Evolutionary conservation across 1,140 invertebrate genomes (phyloP).

Genomic region (Caenorhabditis remanei): DNA sequence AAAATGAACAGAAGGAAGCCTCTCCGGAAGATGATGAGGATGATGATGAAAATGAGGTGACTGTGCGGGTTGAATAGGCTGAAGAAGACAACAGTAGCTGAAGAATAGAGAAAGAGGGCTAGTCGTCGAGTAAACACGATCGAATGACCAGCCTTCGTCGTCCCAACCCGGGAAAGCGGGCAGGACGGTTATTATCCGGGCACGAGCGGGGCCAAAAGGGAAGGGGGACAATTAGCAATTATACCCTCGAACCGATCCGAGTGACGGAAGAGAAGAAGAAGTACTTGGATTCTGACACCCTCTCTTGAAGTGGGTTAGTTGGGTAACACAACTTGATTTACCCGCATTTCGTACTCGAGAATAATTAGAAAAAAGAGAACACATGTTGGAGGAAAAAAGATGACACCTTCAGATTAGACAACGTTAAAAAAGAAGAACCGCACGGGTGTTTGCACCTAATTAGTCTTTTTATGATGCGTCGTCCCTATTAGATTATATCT

Average conservation of each 20-base stretch:
- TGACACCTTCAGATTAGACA: slow-evolving; percentile 10
- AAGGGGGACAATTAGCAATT: slow-evolving; percentile 54
- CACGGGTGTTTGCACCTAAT: slow-evolving; percentile 43
- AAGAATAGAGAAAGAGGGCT: slow-evolving; percentile 14
- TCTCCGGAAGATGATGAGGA: neutral
- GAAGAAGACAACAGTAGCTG: neutral
- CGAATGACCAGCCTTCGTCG: slow-evolving; percentile 44
- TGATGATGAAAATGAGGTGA: slow-evolving; percentile 51
- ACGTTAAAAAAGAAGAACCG: slow-evolving; percentile 42
- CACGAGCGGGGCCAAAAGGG: slow-evolving; percentile 31
- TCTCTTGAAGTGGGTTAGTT: slow-evolving; percentile 33
- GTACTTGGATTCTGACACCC: slow-evolving; percentile 52
- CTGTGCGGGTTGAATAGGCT: slow-evolving; percentile 50
- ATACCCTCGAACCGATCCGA: slow-evolving; percentile 47
- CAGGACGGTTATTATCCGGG: slow-evolving; percentile 53
- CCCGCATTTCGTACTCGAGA: slow-evolving; percentile 1
- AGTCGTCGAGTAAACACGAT: slow-evolving; percentile 54
- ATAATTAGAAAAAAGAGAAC: neutral
- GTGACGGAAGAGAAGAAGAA: slow-evolving; percentile 23
- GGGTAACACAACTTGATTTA: slow-evolving; percentile 30
- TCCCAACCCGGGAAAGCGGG: slow-evolving; percentile 42
- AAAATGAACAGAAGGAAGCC: neutral
- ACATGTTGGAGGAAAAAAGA: neutral
- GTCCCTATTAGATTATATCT: slow-evolving; percentile 19
- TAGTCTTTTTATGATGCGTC: slow-evolving; percentile 11